Percentiles rank a stretch among this genome's conserved stretches.
phyloP scores from a whole-genome alignment of 1,140 invertebrate species.

The Drosophila tristis region DNA sequence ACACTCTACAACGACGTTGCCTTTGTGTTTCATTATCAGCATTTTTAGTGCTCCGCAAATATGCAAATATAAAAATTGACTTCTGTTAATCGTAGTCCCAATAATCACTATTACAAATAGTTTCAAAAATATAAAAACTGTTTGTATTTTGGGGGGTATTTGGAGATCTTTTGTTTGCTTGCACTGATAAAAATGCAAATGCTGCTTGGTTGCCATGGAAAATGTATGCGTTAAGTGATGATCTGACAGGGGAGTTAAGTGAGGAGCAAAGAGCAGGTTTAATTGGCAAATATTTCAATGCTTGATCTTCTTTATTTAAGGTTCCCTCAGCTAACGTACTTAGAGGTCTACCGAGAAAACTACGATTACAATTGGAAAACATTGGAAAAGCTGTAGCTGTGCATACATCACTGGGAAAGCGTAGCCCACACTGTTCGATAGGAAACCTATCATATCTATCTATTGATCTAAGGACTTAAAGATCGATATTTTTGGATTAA shows the following conservation, averaged over 20 bases:
- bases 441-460: background rate
- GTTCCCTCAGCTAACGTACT: too few relatives aligned
- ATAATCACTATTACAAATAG: slow-evolving; percentile 22
- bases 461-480: background rate
- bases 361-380: too few relatives aligned
- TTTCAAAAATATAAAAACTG: slow-evolving; percentile 60
- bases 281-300: background rate
- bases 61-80: too few relatives aligned
- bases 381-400: too few relatives aligned
- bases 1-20: too few relatives aligned
- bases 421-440: too few relatives aligned
- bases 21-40: slow-evolving; percentile 37
- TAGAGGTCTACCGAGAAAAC: too few relatives aligned
- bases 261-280: too few relatives aligned
- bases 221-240: slow-evolving; percentile 16
- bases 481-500: too few relatives aligned
- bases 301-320: background rate
- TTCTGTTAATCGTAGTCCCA: background rate
- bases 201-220: slow-evolving; percentile 56
- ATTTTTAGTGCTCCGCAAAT: too few relatives aligned
- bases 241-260: background rate
- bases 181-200: slow-evolving; percentile 64
- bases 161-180: slow-evolving; percentile 31
- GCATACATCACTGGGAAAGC: too few relatives aligned
- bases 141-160: slow-evolving; percentile 46